These are phyloP conservation scores for Heliconius hewitsoni DNA, from an alignment of 1,140 invertebrate species.

Conservation along the genomic window DNA sequence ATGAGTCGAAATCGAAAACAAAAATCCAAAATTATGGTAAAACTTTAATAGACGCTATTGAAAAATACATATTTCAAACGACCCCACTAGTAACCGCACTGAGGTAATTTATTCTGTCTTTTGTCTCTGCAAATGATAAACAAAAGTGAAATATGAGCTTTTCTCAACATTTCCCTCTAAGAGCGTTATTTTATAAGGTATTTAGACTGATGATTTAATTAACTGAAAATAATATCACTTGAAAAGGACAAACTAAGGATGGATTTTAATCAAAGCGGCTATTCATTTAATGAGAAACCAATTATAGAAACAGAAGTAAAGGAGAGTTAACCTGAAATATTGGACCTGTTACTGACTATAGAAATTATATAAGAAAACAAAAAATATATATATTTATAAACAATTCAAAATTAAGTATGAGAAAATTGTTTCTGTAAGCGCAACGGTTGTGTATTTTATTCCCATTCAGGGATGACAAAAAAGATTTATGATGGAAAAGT, in stretches of 20 bases:
- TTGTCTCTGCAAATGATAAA: background rate
- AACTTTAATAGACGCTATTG: no score
- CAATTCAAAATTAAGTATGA: no score
- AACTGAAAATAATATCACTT: constrained; percentile 18
- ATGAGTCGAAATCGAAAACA: no score
- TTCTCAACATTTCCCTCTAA: background rate
- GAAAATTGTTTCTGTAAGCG: no score
- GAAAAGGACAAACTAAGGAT: constrained; percentile 12
- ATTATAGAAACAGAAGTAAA: background rate
- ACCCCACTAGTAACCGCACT: background rate
- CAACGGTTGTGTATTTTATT: no score
- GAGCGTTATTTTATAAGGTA: background rate
- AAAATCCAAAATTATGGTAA: no score
- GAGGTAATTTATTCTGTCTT: background rate
- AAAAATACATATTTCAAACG: background rate
- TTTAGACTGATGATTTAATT: constrained; percentile 1
- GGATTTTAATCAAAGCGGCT: background rate
- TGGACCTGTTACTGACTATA: background rate
- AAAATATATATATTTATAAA: background rate
- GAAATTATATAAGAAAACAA: background rate
- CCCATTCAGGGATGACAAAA: no score
- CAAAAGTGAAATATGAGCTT: constrained; percentile 6
- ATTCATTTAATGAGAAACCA: constrained; percentile 13
- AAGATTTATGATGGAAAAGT: no score
- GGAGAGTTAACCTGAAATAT: background rate